Evolutionary conservation across 2,888 invertebrate genomes (phyloP).

Genomic region (Brachypalpus laphriformis): DNA sequence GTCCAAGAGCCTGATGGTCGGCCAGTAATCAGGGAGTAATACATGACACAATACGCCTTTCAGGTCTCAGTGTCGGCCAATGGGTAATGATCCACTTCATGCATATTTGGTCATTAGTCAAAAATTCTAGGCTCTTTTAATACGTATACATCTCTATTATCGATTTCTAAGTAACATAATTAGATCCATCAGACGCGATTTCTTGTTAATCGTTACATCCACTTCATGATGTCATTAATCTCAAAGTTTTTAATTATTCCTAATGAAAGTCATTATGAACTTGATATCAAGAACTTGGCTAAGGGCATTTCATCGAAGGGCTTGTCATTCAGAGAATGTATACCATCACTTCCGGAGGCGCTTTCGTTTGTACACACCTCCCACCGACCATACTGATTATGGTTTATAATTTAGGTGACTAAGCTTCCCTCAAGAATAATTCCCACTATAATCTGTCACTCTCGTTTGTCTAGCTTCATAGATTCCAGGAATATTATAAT

Average conservation of each 20-base stretch:
- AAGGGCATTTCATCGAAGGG: too few relatives aligned
- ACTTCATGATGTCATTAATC: not conserved
- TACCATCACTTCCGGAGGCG: not conserved
- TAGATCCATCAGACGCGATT: too few relatives aligned
- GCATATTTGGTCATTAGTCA: too few relatives aligned
- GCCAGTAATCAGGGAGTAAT: too few relatives aligned
- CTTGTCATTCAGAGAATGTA: not conserved
- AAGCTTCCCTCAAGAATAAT: not conserved
- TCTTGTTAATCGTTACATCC: too few relatives aligned
- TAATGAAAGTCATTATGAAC: not conserved
- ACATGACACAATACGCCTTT: too few relatives aligned
- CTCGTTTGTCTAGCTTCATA: not conserved
- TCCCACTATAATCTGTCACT: not conserved
- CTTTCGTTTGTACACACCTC: not conserved
- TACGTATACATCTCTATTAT: too few relatives aligned
- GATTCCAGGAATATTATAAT: constrained; percentile 15
- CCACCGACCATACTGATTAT: not conserved
- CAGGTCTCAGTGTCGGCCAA: too few relatives aligned
- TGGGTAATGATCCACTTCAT: too few relatives aligned
- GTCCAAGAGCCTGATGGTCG: too few relatives aligned
- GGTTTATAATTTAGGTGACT: not conserved
- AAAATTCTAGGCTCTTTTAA: too few relatives aligned
- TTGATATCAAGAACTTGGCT: not conserved
- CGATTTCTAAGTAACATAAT: too few relatives aligned
- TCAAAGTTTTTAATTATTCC: not conserved